Evolutionary conservation across 2,888 invertebrate species (phyloP).

Genomic region (Notodonta dromedarius): DNA sequence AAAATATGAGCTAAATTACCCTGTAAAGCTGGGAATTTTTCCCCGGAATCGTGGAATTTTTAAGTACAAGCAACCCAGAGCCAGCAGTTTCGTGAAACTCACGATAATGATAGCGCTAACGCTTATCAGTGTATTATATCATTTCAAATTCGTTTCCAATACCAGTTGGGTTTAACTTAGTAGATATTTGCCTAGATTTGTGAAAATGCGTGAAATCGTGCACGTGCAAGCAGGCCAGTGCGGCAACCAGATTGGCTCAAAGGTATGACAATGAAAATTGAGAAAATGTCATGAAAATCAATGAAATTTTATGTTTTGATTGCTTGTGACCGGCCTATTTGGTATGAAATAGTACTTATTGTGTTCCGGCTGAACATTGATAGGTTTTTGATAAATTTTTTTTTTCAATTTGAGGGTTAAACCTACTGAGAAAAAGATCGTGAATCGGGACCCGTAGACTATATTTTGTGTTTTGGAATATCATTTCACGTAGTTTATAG

Average conservation of each 20-base stretch:
- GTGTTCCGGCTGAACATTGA: not conserved
- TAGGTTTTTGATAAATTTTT: too few relatives aligned
- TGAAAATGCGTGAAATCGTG: constrained; percentile 95
- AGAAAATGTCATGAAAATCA: not conserved
- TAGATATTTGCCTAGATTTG: not conserved
- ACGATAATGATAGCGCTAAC: constrained; percentile 13
- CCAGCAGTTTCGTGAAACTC: constrained; percentile 22
- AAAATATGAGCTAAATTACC: too few relatives aligned
- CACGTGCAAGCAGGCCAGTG: constrained; percentile 97
- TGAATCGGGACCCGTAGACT: too few relatives aligned
- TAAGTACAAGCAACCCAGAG: constrained; percentile 19
- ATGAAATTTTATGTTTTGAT: constrained; percentile 3
- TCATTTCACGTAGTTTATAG: too few relatives aligned
- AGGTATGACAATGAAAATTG: constrained; percentile 83
- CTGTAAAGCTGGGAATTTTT: not conserved
- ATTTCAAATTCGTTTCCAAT: constrained; percentile 20
- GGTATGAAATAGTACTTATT: not conserved
- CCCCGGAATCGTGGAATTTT: constrained; percentile 16
- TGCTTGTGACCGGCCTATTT: too few relatives aligned
- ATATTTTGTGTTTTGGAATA: too few relatives aligned
- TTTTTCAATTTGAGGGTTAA: too few relatives aligned
- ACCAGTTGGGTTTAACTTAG: not conserved
- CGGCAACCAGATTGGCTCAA: constrained; percentile 97
- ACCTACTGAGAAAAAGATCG: too few relatives aligned
- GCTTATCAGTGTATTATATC: constrained; percentile 13